phyloP scores from a whole-genome alignment of 35 echinoderm and acorn worm genomes.

The Strongylocentrotus purpuratus region DNA sequence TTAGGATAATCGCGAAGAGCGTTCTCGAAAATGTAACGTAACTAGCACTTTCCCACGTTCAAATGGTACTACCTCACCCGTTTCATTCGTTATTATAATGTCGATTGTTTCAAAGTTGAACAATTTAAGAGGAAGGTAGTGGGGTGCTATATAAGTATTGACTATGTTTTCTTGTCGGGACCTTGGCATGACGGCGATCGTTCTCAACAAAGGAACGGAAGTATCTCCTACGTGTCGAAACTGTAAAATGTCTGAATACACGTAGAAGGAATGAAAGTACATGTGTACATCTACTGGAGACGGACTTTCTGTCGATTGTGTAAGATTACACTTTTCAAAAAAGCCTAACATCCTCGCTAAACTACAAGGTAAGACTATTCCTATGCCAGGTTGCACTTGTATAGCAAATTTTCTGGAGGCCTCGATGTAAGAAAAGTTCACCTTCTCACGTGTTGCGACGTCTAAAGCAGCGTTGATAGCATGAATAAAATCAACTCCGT shows the following conservation, averaged over 20 bases:
- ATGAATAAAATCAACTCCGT: slow-evolving; percentile 32
- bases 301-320: not conserved
- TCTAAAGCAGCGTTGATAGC: not conserved
- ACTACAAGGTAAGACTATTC: not conserved
- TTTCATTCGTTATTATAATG: no score
- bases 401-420: not conserved
- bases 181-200: no score
- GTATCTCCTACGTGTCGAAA: slow-evolving; percentile 45
- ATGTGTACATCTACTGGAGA: slow-evolving; percentile 52
- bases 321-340: not conserved
- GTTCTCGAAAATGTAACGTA: no score
- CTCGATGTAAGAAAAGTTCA: not conserved
- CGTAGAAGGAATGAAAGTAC: slow-evolving; percentile 55
- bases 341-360: slow-evolving; percentile 60
- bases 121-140: no score
- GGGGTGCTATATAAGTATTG: no score
- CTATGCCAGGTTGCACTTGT: not conserved
- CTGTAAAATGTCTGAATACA: slow-evolving; percentile 57
- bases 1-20: no score
- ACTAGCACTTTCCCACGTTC: no score
- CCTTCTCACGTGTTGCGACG: not conserved
- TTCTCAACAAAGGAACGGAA: slow-evolving; percentile 15
- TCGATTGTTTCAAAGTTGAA: no score
- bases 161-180: no score
- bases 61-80: no score